phyloP scores from a whole-genome alignment of 2,113 vertebrate genomes.

The Cochlearius cochlearius region DNA sequence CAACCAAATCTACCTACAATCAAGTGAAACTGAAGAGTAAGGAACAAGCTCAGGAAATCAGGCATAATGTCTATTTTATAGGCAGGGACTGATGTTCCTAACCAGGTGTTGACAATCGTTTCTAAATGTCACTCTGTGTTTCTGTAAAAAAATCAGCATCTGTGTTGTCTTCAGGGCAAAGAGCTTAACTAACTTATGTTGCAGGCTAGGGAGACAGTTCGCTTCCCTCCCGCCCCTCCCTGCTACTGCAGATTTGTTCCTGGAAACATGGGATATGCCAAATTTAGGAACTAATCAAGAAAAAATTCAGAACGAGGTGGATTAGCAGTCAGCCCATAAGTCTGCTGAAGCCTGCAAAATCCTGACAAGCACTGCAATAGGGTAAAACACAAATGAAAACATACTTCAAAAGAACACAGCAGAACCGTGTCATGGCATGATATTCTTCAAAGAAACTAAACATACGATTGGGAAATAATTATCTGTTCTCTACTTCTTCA shows the following conservation, averaged over 20 bases:
- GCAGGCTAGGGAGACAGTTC: background rate
- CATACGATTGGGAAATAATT: background rate
- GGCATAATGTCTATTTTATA: background rate
- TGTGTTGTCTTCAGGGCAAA: background rate
- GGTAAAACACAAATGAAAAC: conserved; percentile 19
- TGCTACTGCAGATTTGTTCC: background rate
- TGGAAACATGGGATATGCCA: background rate
- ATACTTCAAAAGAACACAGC: background rate
- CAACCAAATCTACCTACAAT: background rate
- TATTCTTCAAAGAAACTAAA: background rate
- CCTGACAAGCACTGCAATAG: conserved; percentile 1
- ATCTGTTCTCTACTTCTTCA: background rate
- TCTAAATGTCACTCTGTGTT: background rate
- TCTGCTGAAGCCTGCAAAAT: background rate
- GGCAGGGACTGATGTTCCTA: background rate
- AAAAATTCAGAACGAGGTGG: background rate
- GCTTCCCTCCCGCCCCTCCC: background rate
- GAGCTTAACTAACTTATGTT: background rate
- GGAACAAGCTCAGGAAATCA: background rate
- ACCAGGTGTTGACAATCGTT: background rate
- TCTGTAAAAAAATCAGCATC: background rate
- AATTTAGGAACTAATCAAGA: conserved; percentile 18
- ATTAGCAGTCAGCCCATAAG: background rate
- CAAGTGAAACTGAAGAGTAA: background rate
- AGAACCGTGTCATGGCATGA: background rate